Percentiles rank a stretch among this genome's conserved stretches.
Conservation (phyloP, 1,140 invertebrate species). For the Bombus turneri region DNA sequence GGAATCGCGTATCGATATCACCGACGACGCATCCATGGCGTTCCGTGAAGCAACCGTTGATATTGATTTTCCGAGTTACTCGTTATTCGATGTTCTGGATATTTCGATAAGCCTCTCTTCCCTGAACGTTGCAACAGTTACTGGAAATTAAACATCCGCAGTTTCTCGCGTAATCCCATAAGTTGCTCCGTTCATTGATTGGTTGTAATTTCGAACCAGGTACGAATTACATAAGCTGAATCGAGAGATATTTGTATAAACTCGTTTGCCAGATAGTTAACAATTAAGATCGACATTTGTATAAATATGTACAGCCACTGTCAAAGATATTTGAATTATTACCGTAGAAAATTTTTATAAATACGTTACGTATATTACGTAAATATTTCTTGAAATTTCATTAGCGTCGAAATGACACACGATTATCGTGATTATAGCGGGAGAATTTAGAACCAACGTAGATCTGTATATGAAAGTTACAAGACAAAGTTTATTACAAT, state of each 20-base stretch:
- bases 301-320: too few relatives aligned
- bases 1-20: conserved; percentile 38
- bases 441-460: background rate
- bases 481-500: background rate
- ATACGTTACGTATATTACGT: too few relatives aligned
- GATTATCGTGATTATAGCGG: background rate
- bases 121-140: conserved; percentile 8
- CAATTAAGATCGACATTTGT: too few relatives aligned
- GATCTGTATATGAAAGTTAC: background rate
- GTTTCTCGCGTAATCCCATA: background rate
- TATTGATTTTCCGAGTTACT: conserved; percentile 44
- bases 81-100: background rate
- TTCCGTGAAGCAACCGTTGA: conserved; percentile 11
- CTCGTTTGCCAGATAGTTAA: too few relatives aligned
- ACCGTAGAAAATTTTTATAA: too few relatives aligned
- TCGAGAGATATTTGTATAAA: too few relatives aligned
- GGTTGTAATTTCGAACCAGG: background rate
- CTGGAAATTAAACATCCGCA: background rate
- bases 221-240: background rate
- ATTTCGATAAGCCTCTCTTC: conserved; percentile 11
- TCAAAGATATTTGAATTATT: too few relatives aligned
- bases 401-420: too few relatives aligned
- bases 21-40: conserved; percentile 38
- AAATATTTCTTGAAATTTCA: too few relatives aligned
- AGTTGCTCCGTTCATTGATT: background rate